A percentile compares a stretch with the other conserved stretches of the same genome.
phyloP scores from a whole-genome alignment of 2,888 invertebrate species.

The Notocelia uddmanniana region DNA sequence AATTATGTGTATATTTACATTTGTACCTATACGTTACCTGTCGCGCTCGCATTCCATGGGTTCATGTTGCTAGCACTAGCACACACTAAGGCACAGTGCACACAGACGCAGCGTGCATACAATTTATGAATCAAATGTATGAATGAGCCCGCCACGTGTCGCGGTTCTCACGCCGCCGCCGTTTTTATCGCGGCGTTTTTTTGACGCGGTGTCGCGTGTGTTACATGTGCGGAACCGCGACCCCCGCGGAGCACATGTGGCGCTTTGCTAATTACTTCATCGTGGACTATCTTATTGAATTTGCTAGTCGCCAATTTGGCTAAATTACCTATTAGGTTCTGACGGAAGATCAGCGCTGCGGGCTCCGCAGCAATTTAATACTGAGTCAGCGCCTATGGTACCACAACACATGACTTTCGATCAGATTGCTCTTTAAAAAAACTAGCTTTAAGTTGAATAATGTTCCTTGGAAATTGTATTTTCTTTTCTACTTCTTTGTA shows the following conservation, averaged over 20 bases:
- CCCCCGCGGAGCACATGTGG: constrained; percentile 80
- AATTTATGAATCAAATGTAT: constrained; percentile 84
- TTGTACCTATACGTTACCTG: constrained; percentile 23
- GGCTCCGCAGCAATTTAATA: too few species aligned
- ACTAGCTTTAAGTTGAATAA: too few species aligned
- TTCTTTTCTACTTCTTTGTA: too few species aligned
- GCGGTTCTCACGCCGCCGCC: constrained; percentile 78
- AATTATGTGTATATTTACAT: constrained; percentile 22
- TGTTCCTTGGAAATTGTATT: too few species aligned
- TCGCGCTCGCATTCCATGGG: constrained; percentile 42
- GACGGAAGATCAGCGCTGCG: too few species aligned
- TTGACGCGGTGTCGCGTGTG: constrained; percentile 75
- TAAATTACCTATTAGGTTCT: not conserved
- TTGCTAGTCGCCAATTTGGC: constrained; percentile 30
- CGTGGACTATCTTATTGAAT: constrained; percentile 60
- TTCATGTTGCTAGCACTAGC: constrained; percentile 41
- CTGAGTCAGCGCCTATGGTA: too few species aligned
- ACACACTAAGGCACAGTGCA: constrained; percentile 39
- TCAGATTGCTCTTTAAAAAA: too few species aligned
- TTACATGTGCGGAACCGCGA: constrained; percentile 76
- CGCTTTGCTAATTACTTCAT: constrained; percentile 80
- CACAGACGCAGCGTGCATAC: constrained; percentile 63
- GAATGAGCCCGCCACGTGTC: constrained; percentile 83
- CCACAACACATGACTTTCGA: too few species aligned
- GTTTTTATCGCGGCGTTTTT: constrained; percentile 78